Evolutionary conservation across 2,797 vertebrate species (phyloP), one percentile per base, ranked within the genome.

Genomic region (Ataeniobius toweri): DNA sequence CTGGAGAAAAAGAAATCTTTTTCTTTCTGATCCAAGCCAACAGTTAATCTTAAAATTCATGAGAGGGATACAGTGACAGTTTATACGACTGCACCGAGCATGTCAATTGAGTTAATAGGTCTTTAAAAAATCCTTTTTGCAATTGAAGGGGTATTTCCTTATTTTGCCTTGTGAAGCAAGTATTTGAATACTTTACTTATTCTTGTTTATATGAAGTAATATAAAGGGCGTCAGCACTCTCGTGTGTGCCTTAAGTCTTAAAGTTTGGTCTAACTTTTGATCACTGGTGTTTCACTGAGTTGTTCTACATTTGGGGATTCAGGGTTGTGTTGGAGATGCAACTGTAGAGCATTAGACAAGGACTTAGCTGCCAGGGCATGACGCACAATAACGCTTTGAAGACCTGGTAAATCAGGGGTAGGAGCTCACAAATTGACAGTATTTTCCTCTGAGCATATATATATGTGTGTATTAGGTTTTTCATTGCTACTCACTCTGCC

Each of bases 281-380:
- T 86, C 78, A 16, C 48, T 12, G 44, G 59, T 67, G 80, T 80
- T 80, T 39, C 67, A 80, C 70, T 81, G 56, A 85, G 85, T 86
- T 82, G 73, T 77, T 87, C 68, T 84, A 31, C 75, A 74, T 89
- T 84, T 83, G 83, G 86, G 58, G 85, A 83, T 58, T n/a, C 0
- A 56, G 80, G 69, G 72, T 81, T 87, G 87, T 90, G 83, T 91
- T 89, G 74, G 83, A 86, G 90, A 91, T 86, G 89, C 80, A 85
- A 92, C 92, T 94, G 91, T 91, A 78, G 92, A 86, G 85, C 90
- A 93, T 94, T 94, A 93, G 93, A 91, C 89, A 91, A 90, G 89
- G 90, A 79, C 77, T 81, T 51, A 1, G 79, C 73, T 92, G 93
- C 92, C 92, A 92, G 88, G 76, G 74, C 74, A 82, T 94, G 93